These are phyloP conservation scores for Nerophis lumbriciformis DNA, from an alignment of 2,113 vertebrate species.

Conservation along the genomic window DNA sequence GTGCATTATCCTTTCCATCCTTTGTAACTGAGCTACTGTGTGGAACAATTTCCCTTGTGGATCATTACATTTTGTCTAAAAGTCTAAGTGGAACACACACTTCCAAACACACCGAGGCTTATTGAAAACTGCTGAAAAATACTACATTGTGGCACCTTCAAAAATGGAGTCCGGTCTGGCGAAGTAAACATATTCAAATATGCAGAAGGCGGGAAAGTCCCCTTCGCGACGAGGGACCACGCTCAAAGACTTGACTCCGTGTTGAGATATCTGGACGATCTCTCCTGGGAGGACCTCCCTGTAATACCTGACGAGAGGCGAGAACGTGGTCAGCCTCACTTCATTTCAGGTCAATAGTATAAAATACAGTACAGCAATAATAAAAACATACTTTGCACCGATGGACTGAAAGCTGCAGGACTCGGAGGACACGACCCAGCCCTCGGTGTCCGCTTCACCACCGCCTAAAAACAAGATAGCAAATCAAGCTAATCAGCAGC, in stretches of 20 bases:
- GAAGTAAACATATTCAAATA: conserved; percentile 99
- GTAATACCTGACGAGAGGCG: conserved; percentile 77
- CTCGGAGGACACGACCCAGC: conserved; percentile 97
- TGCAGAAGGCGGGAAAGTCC: conserved; percentile 90
- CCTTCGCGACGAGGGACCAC: conserved; percentile 79
- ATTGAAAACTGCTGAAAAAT: background rate
- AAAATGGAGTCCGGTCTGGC: conserved; percentile 97
- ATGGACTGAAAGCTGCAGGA: conserved; percentile 98
- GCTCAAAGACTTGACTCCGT: conserved; percentile 81
- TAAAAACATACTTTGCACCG: conserved; percentile 82
- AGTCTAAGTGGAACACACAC: too few relatives aligned
- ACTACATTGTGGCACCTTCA: conserved; percentile 75
- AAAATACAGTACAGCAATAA: too few relatives aligned
- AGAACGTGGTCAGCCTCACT: background rate
- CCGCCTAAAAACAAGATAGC: conserved; percentile 51
- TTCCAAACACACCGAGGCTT: too few relatives aligned
- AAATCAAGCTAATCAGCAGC: conserved; percentile 16
- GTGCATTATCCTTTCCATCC: too few relatives aligned
- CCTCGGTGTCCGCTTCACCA: conserved; percentile 84
- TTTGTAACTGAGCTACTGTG: too few relatives aligned
- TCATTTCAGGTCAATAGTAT: too few relatives aligned
- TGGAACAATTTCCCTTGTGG: too few relatives aligned
- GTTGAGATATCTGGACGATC: conserved; percentile 91
- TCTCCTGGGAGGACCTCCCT: conserved; percentile 93
- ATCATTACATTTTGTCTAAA: too few relatives aligned